These are phyloP conservation scores for Oscheius onirici DNA, from an alignment of 2,888 invertebrate genomes.

Conservation along the genomic window DNA sequence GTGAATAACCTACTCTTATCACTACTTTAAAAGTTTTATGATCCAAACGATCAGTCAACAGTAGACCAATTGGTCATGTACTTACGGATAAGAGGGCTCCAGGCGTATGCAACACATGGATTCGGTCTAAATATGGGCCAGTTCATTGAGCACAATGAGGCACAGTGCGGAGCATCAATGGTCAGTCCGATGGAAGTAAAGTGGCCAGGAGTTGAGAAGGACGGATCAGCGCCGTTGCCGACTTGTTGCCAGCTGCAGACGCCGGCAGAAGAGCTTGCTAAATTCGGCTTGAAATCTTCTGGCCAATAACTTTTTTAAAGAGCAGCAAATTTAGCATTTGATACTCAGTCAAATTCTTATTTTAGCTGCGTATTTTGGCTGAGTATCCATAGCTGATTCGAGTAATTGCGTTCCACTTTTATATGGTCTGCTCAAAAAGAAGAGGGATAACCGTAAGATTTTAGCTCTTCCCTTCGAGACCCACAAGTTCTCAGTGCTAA, in stretches of 20 bases:
- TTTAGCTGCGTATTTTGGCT: no score
- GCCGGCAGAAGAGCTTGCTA: conserved; percentile 4
- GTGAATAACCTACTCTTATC: conserved; percentile 11
- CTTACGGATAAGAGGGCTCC: conserved; percentile 32
- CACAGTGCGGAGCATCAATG: conserved; percentile 31
- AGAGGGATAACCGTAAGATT: no score
- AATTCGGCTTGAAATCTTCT: no score
- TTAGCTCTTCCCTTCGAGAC: no score
- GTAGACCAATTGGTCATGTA: neutral
- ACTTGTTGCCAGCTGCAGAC: conserved; percentile 12
- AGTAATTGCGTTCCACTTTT: no score
- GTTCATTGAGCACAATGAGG: conserved; percentile 32
- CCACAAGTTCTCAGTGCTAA: no score
- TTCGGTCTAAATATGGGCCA: conserved; percentile 28
- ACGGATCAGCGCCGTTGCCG: neutral
- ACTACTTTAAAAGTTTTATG: neutral
- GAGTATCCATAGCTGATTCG: no score
- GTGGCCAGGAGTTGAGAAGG: conserved; percentile 4
- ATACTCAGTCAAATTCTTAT: no score
- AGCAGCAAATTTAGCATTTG: no score
- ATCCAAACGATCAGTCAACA: neutral
- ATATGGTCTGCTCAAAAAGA: no score
- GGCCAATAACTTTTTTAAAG: no score
- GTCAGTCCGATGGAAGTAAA: conserved; percentile 26
- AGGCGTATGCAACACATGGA: conserved; percentile 32